These are phyloP conservation scores for Psittacara wagleri DNA, from an alignment of 2,113 vertebrate species.

Conservation along the genomic window DNA sequence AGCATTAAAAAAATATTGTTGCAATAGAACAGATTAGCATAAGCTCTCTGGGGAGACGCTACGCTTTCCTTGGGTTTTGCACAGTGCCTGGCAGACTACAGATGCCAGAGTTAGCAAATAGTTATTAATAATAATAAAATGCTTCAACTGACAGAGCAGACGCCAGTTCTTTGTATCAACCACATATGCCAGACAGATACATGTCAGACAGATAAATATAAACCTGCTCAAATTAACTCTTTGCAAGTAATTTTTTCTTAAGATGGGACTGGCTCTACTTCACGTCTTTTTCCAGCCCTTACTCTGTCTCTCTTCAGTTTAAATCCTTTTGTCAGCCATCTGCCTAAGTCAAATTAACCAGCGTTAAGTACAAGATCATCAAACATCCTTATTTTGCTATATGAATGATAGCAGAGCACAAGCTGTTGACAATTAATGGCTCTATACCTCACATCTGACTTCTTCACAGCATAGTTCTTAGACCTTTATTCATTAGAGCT, in stretches of 20 bases:
- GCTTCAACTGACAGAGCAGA: neutral
- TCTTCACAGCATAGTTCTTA: neutral
- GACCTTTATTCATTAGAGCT: neutral
- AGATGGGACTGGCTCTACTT: neutral
- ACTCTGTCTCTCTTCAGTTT: neutral
- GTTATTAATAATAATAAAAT: conserved; percentile 26
- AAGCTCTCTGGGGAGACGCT: neutral
- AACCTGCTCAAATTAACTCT: neutral
- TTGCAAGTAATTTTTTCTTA: neutral
- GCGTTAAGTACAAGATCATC: neutral
- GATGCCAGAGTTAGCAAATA: conserved; percentile 26
- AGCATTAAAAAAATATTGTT: conserved; percentile 13
- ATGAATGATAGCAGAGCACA: neutral
- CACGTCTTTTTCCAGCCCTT: neutral
- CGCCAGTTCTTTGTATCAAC: neutral
- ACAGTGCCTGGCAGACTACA: neutral
- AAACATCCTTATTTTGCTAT: neutral
- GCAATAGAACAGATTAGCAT: neutral
- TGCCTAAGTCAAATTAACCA: neutral
- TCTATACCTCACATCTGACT: neutral
- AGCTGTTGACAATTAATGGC: neutral
- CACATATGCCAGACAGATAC: neutral
- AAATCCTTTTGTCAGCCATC: neutral
- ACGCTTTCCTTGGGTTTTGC: neutral
- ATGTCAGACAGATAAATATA: conserved; percentile 1